Evolutionary conservation across 2,113 vertebrate genomes (phyloP), one percentile per base, ranked within the genome.

Genomic region (Aegypius monachus): DNA sequence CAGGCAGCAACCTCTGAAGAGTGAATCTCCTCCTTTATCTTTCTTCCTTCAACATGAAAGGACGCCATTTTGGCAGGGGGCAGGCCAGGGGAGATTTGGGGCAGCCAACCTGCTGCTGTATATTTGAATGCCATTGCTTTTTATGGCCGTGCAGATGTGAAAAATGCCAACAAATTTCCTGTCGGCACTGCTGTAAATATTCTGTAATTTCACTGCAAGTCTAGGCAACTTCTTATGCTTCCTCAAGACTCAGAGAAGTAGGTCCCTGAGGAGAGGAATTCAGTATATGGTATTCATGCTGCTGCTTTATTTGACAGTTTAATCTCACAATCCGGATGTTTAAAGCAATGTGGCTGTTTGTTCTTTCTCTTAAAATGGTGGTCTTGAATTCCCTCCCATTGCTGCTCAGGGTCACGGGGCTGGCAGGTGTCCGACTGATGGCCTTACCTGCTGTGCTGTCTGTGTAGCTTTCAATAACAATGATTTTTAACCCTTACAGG

Each of bases 341-440:
- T 62, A 73, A 77, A 55, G 86, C 47, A 85, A 53, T 12, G 21
- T 50, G 67, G 26, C n/a, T 83, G 19, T 21, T 80, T 1, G 1
- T 50, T 82, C 20, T 80, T 71, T 25, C 40, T 56, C 43, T 56
- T 62, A 38, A 80, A 53, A 42, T 25, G 50, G 67, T 3, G 5
- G 27, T 17, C 34, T 27, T 66, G 74, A 48, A 13, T 81, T 47
- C 19, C 42, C 11, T 82, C 58, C 81, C 92, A 48, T 40, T 13
- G 62, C 79, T 6, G 10, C 45, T 62, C 3, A 0, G 0, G 34
- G 55, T 29, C 66, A 50, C 0, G 0, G 50, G 62, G 84, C 84
- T 77, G 70, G 47, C 66, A 91, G 16, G 31, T 32, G 68, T 63
- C 61, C 2, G 2, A 22, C 53, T 53, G 59, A 81, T 0, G 3